Evolutionary conservation across 2,888 invertebrate species (phyloP), one percentile per base, ranked within the genome.

Genomic region (Cephus spinipes): DNA sequence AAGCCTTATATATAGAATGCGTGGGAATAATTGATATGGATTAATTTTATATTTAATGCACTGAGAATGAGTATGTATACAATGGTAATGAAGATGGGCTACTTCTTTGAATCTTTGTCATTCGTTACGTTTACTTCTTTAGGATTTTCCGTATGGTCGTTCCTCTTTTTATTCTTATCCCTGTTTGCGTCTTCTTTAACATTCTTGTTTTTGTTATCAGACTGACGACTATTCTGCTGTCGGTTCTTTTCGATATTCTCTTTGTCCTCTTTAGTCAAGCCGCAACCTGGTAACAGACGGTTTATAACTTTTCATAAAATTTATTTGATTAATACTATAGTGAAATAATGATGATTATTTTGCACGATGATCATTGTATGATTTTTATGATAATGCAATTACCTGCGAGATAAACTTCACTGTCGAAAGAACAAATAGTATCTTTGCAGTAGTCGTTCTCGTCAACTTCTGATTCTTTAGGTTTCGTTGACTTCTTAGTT

Each of bases 351-450:
- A 23, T 55, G 55, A 55, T 55, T 55, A 55, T 9, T 55, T 55
- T 23, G 23, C 2, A 23, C 23, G 9, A 23, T 55, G 23, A 55
- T 55, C 23, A 23, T 55, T 55, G 9, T 55, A 2, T 23, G 9
- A 23, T 55, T 55, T 55, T 2, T 23, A 23, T 23, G 9, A 23
- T 55, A 55, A 9, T 23, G 55, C 9, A 55, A 55, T 55, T 82
- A 88, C 89, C 87, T 79, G 81, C 79, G 0, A 89, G 78, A 77
- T 83, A 83, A 4, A 89, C 75, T 75, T 81, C 74, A 75, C 86
- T 90, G 73, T 89, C 85, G 76, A 84, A 81, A 1, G 89, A 89
- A 73, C 89, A 89, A 77, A 88, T 81, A 9, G 86, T 86, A 1
- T 80, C 78, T 40, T 73, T 71, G 79, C 85, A 87, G 30, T 85